phyloP scores from a whole-genome alignment of 2,797 vertebrate genomes.

The Melopsittacus undulatus region DNA sequence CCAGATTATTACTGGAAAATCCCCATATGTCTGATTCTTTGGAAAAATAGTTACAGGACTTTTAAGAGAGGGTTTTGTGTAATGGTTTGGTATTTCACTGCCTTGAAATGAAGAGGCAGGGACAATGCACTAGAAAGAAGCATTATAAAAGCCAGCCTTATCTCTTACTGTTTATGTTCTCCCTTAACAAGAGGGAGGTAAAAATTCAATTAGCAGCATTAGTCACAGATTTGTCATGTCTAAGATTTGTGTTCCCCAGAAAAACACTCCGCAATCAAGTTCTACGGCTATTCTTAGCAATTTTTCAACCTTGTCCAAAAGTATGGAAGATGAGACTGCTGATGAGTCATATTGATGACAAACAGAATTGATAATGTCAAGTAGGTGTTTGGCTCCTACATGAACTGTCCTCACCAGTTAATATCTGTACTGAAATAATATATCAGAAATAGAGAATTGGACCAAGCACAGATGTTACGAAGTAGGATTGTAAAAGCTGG shows the following conservation, averaged over 20 bases:
- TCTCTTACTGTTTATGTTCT: neutral
- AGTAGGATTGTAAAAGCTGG: neutral
- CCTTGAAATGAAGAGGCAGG: neutral
- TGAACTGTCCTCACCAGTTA: neutral
- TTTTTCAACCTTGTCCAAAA: conserved; percentile 41
- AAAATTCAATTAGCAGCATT: conserved; percentile 48
- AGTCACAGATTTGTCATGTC: neutral
- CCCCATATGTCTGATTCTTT: neutral
- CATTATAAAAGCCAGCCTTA: neutral
- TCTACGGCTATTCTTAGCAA: conserved; percentile 67
- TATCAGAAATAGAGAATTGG: neutral
- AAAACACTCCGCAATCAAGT: conserved; percentile 39
- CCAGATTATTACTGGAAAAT: neutral
- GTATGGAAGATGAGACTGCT: conserved; percentile 48
- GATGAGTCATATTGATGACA: conserved; percentile 51
- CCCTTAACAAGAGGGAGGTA: neutral
- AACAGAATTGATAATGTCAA: conserved; percentile 31
- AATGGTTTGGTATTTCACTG: neutral
- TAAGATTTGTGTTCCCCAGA: conserved; percentile 13
- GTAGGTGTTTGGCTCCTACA: neutral
- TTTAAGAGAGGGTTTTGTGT: neutral
- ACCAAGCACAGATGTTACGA: neutral
- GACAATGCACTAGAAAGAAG: neutral
- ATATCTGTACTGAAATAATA: neutral
- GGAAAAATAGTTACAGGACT: neutral